Evolutionary conservation across 2,113 vertebrate genomes (phyloP).

Genomic region (Acanthisitta chloris): DNA sequence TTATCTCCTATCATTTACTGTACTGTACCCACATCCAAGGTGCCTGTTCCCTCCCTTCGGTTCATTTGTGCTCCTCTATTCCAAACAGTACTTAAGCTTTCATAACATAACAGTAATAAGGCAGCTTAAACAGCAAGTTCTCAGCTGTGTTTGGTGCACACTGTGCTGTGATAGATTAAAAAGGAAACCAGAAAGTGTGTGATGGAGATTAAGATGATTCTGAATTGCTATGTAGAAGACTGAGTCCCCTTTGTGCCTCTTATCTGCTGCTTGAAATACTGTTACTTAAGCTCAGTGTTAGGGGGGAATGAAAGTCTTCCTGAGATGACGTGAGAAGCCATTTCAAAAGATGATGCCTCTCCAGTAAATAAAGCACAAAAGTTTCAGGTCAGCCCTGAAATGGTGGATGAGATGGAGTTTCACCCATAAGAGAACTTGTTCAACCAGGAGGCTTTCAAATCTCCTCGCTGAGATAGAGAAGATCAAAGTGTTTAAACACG

Average conservation of each 20-base stretch:
- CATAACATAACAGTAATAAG: neutral
- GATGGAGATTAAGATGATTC: constrained; percentile 41
- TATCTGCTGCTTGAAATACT: constrained; percentile 62
- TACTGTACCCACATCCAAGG: neutral
- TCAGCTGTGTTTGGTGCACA: neutral
- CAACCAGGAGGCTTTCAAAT: constrained; percentile 61
- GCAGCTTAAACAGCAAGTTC: neutral
- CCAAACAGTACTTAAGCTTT: neutral
- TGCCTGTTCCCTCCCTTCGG: neutral
- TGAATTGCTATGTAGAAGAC: neutral
- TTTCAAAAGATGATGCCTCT: constrained; percentile 48
- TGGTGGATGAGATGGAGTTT: constrained; percentile 48
- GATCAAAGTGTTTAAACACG: constrained; percentile 72
- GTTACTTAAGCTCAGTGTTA: constrained; percentile 10
- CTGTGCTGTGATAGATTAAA: neutral
- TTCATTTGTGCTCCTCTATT: neutral
- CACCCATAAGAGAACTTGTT: constrained; percentile 28
- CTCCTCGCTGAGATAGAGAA: constrained; percentile 57
- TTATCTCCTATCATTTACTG: neutral
- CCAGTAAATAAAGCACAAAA: constrained; percentile 40
- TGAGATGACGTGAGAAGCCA: constrained; percentile 25
- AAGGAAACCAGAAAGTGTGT: neutral
- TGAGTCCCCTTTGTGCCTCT: constrained; percentile 36
- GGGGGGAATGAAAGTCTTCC: neutral
- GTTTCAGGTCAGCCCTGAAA: constrained; percentile 46